phyloP scores from a whole-genome alignment of 2,888 invertebrate species.

The Drosophila nr. fundita region DNA sequence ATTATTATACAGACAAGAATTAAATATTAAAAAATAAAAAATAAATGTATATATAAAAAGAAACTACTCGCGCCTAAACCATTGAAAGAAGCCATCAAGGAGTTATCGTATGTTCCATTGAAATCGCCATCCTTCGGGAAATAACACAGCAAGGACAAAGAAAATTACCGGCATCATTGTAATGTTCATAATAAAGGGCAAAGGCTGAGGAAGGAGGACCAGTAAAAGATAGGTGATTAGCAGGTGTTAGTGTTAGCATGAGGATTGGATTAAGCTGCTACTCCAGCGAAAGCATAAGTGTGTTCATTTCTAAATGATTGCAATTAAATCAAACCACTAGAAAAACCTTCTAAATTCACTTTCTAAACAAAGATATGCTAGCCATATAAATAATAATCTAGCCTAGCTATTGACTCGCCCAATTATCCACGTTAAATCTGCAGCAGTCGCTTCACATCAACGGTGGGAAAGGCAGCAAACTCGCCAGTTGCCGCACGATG shows the following conservation, averaged over 20 bases:
- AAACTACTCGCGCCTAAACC: background rate
- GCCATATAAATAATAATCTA: conserved; percentile 37
- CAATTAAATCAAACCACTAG: conserved; percentile 5
- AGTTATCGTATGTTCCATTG: conserved; percentile 6
- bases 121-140: conserved; percentile 3
- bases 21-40: conserved; percentile 32
- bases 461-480: conserved; percentile 83
- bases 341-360: background rate
- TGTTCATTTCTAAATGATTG: conserved; percentile 2
- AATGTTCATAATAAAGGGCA: conserved; percentile 2
- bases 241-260: conserved; percentile 13
- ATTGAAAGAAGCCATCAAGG: background rate
- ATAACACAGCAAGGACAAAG: conserved; percentile 16
- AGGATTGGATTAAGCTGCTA: conserved; percentile 9
- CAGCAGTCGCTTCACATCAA: conserved; percentile 83
- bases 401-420: conserved; percentile 30
- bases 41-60: conserved; percentile 12
- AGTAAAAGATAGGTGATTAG: conserved; percentile 10
- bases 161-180: conserved; percentile 22
- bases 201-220: conserved; percentile 22
- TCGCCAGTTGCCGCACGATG: conserved; percentile 83
- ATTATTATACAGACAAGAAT: conserved; percentile 62
- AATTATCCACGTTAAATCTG: conserved; percentile 63
- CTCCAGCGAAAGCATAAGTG: conserved; percentile 13
- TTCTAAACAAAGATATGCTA: conserved; percentile 36